These are phyloP conservation scores for Motacilla alba DNA, from an alignment of 2,113 vertebrate genomes.

Conservation along the genomic window DNA sequence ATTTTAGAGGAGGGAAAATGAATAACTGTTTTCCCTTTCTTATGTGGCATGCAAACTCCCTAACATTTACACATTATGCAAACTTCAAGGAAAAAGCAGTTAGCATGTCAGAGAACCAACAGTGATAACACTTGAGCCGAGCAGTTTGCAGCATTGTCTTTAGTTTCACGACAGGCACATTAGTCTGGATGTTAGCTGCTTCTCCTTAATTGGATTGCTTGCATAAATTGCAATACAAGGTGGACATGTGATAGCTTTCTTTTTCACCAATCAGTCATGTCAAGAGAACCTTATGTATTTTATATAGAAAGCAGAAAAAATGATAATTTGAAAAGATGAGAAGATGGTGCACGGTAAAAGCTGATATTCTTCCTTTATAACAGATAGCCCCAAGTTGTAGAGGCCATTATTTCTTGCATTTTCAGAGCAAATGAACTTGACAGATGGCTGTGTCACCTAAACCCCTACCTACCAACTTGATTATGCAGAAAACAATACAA, in stretches of 20 bases:
- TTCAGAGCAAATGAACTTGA: constrained; percentile 99
- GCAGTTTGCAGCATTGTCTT: constrained; percentile 13
- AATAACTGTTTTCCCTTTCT: background rate
- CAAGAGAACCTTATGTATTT: constrained; percentile 52
- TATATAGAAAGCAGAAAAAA: constrained; percentile 66
- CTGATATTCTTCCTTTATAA: constrained; percentile 85
- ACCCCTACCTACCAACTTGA: constrained; percentile 98
- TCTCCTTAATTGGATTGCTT: constrained; percentile 84
- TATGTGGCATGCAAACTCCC: background rate
- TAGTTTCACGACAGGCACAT: constrained; percentile 45
- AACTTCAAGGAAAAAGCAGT: constrained; percentile 19
- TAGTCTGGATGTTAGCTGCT: constrained; percentile 43
- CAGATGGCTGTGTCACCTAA: constrained; percentile 99
- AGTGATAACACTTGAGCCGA: background rate
- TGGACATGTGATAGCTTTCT: constrained; percentile 71
- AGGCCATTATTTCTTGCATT: constrained; percentile 97
- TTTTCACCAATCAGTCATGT: constrained; percentile 59
- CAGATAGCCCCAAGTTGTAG: constrained; percentile 90
- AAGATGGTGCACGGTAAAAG: constrained; percentile 67
- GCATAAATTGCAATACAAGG: constrained; percentile 80
- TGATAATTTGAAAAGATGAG: constrained; percentile 76
- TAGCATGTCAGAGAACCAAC: background rate
- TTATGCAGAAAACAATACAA: constrained; percentile 99
- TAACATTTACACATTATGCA: background rate
- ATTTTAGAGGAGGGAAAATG: constrained; percentile 25